Base-by-base conservation (phyloP, 2,888 invertebrate genomes). In the Drosophila stalkeri region DNA sequence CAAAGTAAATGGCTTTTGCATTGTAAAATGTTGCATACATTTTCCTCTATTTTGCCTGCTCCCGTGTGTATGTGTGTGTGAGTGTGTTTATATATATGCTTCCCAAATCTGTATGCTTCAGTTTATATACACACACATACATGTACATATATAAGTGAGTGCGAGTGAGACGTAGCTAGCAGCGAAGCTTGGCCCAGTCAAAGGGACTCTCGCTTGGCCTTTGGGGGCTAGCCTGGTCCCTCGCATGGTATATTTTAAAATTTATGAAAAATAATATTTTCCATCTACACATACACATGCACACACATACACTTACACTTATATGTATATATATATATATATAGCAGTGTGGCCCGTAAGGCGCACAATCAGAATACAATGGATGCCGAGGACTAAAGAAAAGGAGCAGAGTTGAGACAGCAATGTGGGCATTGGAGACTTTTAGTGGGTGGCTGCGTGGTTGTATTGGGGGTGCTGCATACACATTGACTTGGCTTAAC, bases 241-340 rank as follows among this genome's bases (percentile, higher is more conserved):
- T 61, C 63, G 35, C 67, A 64, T 65, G 80, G 80, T 89, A 90
- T 89, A 85, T 91, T 90, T 91, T 91, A 89, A 91, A 91, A 91
- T 91, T 91, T 91, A 91, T 91, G 91, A 91, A 91, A 90, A 90
- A 90, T 91, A 90, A 89, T 91, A 91, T 92, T 91, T 92, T 87
- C 80, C 86, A 82, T 82, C 73, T 82, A 80, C 82, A 76, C 71
- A 63, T 62, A 72, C 68, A 74, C 18, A 55, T 47, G 41, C 27
- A 59, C 47, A 63, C 37, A 6, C 16, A 6, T 6, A 37, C 37
- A 37, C 14, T 6, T 9, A 63, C 9, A 16, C 16, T 1, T 5
- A 20, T 23, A 16, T 14, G 8, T 23, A 3, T 14, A 4, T 14
- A 2, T 7, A 7, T 20, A 14, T 33, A 66, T 54, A 43, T 35